Conservation (phyloP, 1,140 invertebrate species). For the Pemphigus obesinymphae region DNA sequence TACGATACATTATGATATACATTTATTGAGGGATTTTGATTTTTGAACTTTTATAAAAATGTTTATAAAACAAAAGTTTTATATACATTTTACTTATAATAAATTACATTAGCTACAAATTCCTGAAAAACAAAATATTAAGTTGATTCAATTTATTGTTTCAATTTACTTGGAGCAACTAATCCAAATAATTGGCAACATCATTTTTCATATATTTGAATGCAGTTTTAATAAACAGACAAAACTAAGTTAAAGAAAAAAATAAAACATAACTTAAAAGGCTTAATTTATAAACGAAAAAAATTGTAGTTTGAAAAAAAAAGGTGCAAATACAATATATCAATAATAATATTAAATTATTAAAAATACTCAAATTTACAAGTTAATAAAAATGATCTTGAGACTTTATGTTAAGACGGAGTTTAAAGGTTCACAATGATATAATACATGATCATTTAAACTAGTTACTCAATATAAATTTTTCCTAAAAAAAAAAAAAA, state of each 20-base stretch:
- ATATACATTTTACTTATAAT: not conserved
- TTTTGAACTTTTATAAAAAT: not conserved
- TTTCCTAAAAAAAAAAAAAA: conserved; percentile 32
- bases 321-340: conserved; percentile 29
- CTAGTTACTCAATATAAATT: conserved; percentile 30
- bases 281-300: not conserved
- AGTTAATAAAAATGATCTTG: conserved; percentile 34
- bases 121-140: not conserved
- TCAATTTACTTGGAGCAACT: conserved; percentile 23
- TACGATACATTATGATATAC: not conserved
- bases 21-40: not conserved
- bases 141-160: not conserved
- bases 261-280: conserved; percentile 17
- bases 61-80: not conserved
- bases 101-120: not conserved
- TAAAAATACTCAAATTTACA: conserved; percentile 10
- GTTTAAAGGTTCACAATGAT: conserved; percentile 29
- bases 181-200: not conserved
- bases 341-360: conserved; percentile 37
- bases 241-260: conserved; percentile 29
- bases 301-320: not conserved
- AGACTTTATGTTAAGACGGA: conserved; percentile 6
- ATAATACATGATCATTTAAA: conserved; percentile 33
- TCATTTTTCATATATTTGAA: conserved; percentile 20
- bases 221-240: not conserved